Base-by-base conservation (phyloP, 2,888 invertebrate species). In the Luperina nickerlii region DNA sequence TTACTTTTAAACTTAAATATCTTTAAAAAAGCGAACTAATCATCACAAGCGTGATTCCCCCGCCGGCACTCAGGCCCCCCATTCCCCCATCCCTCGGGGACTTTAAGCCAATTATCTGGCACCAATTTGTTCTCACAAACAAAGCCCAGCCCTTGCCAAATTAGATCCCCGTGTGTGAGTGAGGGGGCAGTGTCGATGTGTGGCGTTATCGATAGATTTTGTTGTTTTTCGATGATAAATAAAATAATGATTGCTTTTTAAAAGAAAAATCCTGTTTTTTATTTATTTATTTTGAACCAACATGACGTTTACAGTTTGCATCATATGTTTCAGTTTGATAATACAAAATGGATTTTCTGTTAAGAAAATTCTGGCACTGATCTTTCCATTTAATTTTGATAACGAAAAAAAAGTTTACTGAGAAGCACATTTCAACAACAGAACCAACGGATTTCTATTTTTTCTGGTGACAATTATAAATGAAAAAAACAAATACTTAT, bases 41-140 rank as follows among this genome's bases (percentile, higher is more conserved):
- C 72, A 86, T 79, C 67, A 57, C 62, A 38, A 74, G 45, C 57
- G 38, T 54, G 57, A n/a, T 9, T 65, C 66, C 84, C 83, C 78
- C 94, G 94, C 93, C 80, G 27, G 11, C 92, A 93, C 84, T 92
- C 88, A 54, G 89, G 51, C 93, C 93, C 60, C 60, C 62, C 48
- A 45, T 27, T n/a, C 78, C 90, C 85, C 90, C 78, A 78, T 79
- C 83, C 80, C 90, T 82, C 83, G 90, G 93, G 94, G 93, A 91
- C 92, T 91, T 92, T 96, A 96, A 96, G 96, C 96, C 96, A 96
- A 96, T 96, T 96, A 96, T 94, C 93, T 91, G 94, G 93, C 93
- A 95, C 95, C 96, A 96, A 96, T 96, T 96, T 96, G 95, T 95
- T 94, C 94, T 92, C 93, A 91, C 96, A 96, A 96, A 96, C 96